Evolutionary conservation across 2,888 invertebrate genomes (phyloP), one percentile per base, ranked within the genome.

Genomic region (Phengaris alcon): DNA sequence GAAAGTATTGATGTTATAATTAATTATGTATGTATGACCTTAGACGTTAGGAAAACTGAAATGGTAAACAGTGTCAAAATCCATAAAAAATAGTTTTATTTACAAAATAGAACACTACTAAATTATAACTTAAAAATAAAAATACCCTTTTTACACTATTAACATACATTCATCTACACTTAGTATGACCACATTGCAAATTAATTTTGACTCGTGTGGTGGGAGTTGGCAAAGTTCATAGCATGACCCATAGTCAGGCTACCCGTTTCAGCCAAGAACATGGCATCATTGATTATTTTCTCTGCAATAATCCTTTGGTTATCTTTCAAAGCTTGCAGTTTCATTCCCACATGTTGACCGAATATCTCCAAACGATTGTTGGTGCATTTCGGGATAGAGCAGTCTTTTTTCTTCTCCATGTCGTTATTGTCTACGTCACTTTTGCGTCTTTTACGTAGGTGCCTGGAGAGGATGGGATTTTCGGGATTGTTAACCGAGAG

Each of bases 291-390:
- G 55, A 55, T 55, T 55, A 55, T 55, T 55, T 55, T 55, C 55
- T 55, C 55, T 55, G n/a, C 55, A 55, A 55, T 55, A 8, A 55
- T 55, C 55, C 55, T 55, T 55, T 55, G 55, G n/a, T n/a, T 55
- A 5, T 55, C 55, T n/a, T 55, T 6, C 6, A 55, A 15, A 15
- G 6, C n/a, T 55, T 55, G 55, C 7, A 55, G 55, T n/a, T 55
- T 55, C 55, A 55, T 55, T n/a, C 55, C 55, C n/a, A 55, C 55
- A 55, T 55, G n/a, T 55, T 55, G 55, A n/a, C 55, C 55, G 10
- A 55, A 55, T 55, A 55, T n/a, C 55, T 55, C 55, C n/a, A 55
- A 55, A 6, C 10, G 55, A n/a, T 55, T 55, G 7, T 48, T 48
- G 48, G 48, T 48, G 52, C 6, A 55, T 55, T 55, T n/a, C 5